Evolutionary conservation across 2,888 invertebrate genomes (phyloP).

Genomic region (Eupelmus urozonus): DNA sequence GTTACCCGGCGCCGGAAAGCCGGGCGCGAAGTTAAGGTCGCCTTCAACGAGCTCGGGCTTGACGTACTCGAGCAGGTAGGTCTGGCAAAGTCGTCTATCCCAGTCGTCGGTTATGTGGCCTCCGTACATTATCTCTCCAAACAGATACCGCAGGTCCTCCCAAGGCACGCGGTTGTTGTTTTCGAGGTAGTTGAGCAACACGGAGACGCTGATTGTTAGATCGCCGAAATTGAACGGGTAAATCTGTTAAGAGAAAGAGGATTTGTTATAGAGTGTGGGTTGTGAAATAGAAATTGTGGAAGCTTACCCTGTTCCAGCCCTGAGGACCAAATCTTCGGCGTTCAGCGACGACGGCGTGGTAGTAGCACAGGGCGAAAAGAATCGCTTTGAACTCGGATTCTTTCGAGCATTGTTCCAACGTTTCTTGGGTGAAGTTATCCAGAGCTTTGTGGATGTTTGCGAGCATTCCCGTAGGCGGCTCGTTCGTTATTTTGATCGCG

Average conservation of each 20-base stretch:
- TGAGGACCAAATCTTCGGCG: slow-evolving; percentile 96
- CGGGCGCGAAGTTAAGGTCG: slow-evolving; percentile 88
- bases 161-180: slow-evolving; percentile 92
- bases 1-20: slow-evolving; percentile 92
- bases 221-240: slow-evolving; percentile 92
- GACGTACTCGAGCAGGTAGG: slow-evolving; percentile 92
- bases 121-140: slow-evolving; percentile 98
- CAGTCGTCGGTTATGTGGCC: slow-evolving; percentile 98
- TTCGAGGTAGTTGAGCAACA: slow-evolving; percentile 93
- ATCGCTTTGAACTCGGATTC: slow-evolving; percentile 95
- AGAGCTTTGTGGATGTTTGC: slow-evolving; percentile 95
- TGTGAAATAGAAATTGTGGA: too few species aligned
- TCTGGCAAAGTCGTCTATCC: slow-evolving; percentile 92
- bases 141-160: slow-evolving; percentile 95
- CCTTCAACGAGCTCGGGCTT: slow-evolving; percentile 92
- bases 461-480: slow-evolving; percentile 96
- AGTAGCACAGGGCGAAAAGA: slow-evolving; percentile 93
- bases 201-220: slow-evolving; percentile 93
- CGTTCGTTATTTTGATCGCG: slow-evolving; percentile 96
- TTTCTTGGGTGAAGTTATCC: slow-evolving; percentile 95
- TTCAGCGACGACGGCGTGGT: slow-evolving; percentile 96
- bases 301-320: slow-evolving; percentile 89
- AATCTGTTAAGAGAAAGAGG: slow-evolving; percentile 70
- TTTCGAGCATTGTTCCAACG: slow-evolving; percentile 93
- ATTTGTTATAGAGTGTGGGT: too few species aligned